Evolutionary conservation across 2,888 invertebrate genomes (phyloP), one percentile per base, ranked within the genome.

Genomic region (Stenodema calcarata): DNA sequence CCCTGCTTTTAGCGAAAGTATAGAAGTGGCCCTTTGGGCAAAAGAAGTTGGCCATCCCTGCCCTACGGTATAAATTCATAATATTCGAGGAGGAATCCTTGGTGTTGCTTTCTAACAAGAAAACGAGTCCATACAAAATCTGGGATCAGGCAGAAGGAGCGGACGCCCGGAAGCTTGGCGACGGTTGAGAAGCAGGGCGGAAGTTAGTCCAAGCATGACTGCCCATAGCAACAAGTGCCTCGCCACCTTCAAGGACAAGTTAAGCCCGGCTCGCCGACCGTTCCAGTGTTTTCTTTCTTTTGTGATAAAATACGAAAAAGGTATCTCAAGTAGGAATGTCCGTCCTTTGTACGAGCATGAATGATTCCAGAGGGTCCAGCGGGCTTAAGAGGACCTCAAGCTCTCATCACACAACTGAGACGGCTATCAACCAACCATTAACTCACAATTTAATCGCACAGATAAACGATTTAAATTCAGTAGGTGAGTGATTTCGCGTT

Each of bases 181-280:
- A 84, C 84, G 84, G 84, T 84, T 84, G 84, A 75, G 80, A 47
- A 87, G 83, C 79, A 23, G 41, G 70, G 79, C 87, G 87, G 87
- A 87, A 87, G 87, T 47, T 16, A 79, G 84, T 41, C 82, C 85
- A 87, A 86, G 87, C 86, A 86, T 87, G 87, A 86, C 87, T 87
- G 87, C 86, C 86, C 87, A 86, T 86, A 87, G 87, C 84, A 87
- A 87, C 87, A 44, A 87, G 84, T 84, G 84, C 84, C 84, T 54
- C 23, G 44, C 35, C 73, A 73, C 62, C 62, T 62, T 62, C 62
- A 62, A 62, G 62, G 62, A 62, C 84, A 23, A 62, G 62, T 50
- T 11, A 11, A 18, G 4, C 23, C 27, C 23, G 62, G 23, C 62
- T 62, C 62, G 62, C 62, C 62, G 62, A 62, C 23, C 47, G 47